Conservation (phyloP, 1,140 invertebrate genomes). For the Anoplophora glabripennis region DNA sequence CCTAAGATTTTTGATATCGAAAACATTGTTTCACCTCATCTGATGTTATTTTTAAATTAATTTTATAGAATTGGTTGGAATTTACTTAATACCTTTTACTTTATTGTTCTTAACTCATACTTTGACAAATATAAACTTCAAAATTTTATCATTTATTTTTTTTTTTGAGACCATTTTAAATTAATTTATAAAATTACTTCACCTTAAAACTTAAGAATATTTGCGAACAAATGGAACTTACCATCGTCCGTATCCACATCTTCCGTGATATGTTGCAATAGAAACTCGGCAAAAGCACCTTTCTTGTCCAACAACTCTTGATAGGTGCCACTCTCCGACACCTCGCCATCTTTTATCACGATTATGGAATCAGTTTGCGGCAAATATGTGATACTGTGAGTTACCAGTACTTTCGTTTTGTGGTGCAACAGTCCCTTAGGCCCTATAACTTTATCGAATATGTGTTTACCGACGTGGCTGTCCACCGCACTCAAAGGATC, state of each 20-base stretch:
- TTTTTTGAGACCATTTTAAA: no score
- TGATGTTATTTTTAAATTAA: no score
- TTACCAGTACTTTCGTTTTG: slow-evolving; percentile 83
- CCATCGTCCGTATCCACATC: slow-evolving; percentile 53
- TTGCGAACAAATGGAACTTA: slow-evolving; percentile 23
- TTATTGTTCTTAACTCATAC: no score
- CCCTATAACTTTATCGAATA: slow-evolving; percentile 89
- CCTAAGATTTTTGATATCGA: no score
- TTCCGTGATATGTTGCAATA: slow-evolving; percentile 78
- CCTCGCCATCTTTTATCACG: slow-evolving; percentile 78
- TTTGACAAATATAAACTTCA: no score
- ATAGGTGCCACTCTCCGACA: slow-evolving; percentile 83
- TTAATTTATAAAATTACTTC: no score
- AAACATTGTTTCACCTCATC: no score
- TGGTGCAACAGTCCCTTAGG: slow-evolving; percentile 73
- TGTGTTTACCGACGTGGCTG: slow-evolving; percentile 92
- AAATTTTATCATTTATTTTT: no score
- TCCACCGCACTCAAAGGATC: slow-evolving; percentile 96
- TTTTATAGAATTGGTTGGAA: no score
- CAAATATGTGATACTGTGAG: slow-evolving; percentile 86
- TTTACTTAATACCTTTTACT: no score
- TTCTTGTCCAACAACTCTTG: slow-evolving; percentile 77
- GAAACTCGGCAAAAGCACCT: slow-evolving; percentile 78
- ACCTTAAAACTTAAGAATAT: no score
- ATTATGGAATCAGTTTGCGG: slow-evolving; percentile 85